These are phyloP conservation scores for Heliconius hortense DNA, from an alignment of 2,888 invertebrate species.

Conservation along the genomic window DNA sequence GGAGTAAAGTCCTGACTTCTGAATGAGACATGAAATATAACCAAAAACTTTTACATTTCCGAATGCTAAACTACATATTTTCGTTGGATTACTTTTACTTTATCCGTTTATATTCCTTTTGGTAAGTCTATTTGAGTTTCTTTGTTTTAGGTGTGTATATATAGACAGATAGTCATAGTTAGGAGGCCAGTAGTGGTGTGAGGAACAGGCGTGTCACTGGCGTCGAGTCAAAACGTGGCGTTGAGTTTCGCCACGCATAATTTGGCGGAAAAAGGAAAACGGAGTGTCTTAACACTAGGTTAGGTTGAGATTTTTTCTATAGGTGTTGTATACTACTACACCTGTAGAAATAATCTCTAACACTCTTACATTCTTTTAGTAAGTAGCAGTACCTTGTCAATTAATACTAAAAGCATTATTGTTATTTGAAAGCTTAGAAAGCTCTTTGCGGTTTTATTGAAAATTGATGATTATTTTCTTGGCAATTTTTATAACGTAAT, in stretches of 20 bases:
- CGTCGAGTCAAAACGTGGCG: no score
- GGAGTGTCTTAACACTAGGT: no score
- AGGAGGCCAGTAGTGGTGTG: no score
- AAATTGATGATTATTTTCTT: not conserved
- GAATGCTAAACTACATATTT: slow-evolving; percentile 33
- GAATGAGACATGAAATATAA: slow-evolving; percentile 37
- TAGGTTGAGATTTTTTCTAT: no score
- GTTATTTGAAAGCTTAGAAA: not conserved
- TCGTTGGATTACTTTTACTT: slow-evolving; percentile 16
- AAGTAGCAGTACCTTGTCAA: no score
- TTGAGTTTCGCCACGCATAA: no score
- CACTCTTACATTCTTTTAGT: no score
- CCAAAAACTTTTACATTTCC: slow-evolving; percentile 36
- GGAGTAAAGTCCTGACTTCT: slow-evolving; percentile 38
- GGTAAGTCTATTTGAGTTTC: not conserved
- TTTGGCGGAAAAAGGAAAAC: no score
- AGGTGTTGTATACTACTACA: no score
- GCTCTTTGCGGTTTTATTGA: not conserved
- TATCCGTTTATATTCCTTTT: not conserved
- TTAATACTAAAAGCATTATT: not conserved
- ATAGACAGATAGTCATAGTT: no score
- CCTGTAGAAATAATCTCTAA: no score
- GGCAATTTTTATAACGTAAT: not conserved
- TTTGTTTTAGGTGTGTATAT: not conserved
- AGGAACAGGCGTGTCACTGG: no score